phyloP scores from a whole-genome alignment of 1,140 invertebrate genomes.

The Ditylenchus dipsaci region DNA sequence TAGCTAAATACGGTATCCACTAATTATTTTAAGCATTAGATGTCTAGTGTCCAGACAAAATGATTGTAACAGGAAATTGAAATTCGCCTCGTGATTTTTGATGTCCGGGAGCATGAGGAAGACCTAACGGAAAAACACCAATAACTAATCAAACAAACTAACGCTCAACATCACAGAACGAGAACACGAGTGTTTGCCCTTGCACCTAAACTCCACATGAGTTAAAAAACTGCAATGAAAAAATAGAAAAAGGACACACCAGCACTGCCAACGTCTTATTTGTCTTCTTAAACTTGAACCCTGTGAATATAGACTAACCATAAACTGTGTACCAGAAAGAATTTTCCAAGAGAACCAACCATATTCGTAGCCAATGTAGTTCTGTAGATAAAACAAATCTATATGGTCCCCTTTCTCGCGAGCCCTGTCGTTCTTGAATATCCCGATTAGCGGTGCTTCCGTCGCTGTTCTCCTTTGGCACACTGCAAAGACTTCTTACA shows the following conservation, averaged over 20 bases:
- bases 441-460: constrained; percentile 33
- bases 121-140: too few species aligned
- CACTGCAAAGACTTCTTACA: too few species aligned
- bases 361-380: constrained; percentile 42
- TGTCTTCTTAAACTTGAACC: constrained; percentile 29
- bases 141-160: too few species aligned
- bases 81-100: too few species aligned
- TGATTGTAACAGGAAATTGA: too few species aligned
- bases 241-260: neutral
- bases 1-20: too few species aligned
- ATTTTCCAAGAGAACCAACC: constrained; percentile 12
- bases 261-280: constrained; percentile 37
- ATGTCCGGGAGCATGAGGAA: too few species aligned
- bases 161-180: constrained; percentile 33
- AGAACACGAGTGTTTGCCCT: constrained; percentile 32
- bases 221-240: too few species aligned
- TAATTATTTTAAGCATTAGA: too few species aligned
- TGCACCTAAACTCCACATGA: constrained; percentile 23
- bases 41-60: too few species aligned
- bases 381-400: constrained; percentile 39
- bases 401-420: constrained; percentile 38
- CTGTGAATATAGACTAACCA: constrained; percentile 5
- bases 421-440: constrained; percentile 37
- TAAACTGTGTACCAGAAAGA: too few species aligned
- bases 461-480: constrained; percentile 30